Evolutionary conservation across 2,113 vertebrate species (phyloP).

Genomic region (Vidua chalybeata): DNA sequence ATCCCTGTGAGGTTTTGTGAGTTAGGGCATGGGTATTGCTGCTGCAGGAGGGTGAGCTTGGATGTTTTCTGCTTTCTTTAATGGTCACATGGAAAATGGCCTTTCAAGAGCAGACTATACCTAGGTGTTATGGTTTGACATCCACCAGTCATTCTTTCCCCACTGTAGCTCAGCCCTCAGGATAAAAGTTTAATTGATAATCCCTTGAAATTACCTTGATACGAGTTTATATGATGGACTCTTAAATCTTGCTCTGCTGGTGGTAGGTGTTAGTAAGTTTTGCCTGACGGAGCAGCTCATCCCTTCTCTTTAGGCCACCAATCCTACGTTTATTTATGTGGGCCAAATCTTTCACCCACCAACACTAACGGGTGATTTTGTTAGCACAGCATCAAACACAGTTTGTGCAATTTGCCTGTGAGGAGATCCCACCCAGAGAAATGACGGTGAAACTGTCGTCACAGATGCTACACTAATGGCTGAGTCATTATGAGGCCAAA

Average conservation of each 20-base stretch:
- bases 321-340: neutral
- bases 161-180: neutral
- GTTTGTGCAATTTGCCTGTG: constrained; percentile 10
- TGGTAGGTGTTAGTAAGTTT: neutral
- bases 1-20: neutral
- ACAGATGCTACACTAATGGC: neutral
- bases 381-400: neutral
- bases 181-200: neutral
- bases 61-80: neutral
- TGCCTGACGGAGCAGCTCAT: neutral
- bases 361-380: neutral
- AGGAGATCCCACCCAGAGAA: constrained; percentile 27
- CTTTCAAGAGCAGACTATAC: neutral
- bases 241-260: neutral
- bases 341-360: neutral
- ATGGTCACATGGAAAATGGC: neutral
- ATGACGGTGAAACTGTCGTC: constrained; percentile 6
- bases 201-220: neutral
- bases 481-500: neutral
- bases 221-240: neutral
- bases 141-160: neutral
- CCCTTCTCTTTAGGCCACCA: neutral
- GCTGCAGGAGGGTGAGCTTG: neutral
- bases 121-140: neutral
- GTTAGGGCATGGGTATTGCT: neutral